Evolutionary conservation across 2,888 invertebrate genomes (phyloP).

Genomic region (Cerceris rybyensis): DNA sequence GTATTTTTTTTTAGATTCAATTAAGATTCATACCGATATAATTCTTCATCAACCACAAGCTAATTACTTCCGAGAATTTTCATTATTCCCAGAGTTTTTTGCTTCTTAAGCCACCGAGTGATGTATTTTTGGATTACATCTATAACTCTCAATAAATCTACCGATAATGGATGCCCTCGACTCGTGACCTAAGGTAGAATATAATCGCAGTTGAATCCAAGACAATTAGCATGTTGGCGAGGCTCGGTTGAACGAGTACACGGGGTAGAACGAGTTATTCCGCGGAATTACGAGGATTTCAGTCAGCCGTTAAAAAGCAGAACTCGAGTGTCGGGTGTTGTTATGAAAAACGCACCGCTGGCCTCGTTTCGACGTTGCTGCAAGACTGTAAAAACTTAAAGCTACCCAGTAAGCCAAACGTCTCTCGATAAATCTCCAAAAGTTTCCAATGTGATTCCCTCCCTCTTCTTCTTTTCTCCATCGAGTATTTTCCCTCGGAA

Average conservation of each 20-base stretch:
- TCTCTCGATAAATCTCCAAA: slow-evolving; percentile 14
- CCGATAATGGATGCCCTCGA: background rate
- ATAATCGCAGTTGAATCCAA: slow-evolving; percentile 58
- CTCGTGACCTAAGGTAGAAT: slow-evolving; percentile 29
- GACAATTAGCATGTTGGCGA: slow-evolving; percentile 35
- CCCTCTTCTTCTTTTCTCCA: background rate
- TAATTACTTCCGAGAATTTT: background rate
- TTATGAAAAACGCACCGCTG: slow-evolving; percentile 21
- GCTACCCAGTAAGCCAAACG: background rate
- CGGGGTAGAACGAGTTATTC: slow-evolving; percentile 31
- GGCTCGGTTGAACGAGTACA: slow-evolving; percentile 14
- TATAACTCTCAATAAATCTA: background rate
- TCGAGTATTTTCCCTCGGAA: too few species aligned
- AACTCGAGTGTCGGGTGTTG: slow-evolving; percentile 26
- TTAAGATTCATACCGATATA: too few species aligned
- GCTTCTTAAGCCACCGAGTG: background rate
- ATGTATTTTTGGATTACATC: background rate
- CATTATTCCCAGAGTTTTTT: too few species aligned
- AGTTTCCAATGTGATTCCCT: background rate
- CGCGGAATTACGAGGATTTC: slow-evolving; percentile 35
- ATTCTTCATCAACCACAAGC: background rate
- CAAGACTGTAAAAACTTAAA: slow-evolving; percentile 6
- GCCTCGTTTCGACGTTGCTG: slow-evolving; percentile 16
- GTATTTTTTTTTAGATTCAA: too few species aligned
- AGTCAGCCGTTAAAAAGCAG: slow-evolving; percentile 36